phyloP scores from a whole-genome alignment of 2,888 invertebrate species.

The Lottia scabra region DNA sequence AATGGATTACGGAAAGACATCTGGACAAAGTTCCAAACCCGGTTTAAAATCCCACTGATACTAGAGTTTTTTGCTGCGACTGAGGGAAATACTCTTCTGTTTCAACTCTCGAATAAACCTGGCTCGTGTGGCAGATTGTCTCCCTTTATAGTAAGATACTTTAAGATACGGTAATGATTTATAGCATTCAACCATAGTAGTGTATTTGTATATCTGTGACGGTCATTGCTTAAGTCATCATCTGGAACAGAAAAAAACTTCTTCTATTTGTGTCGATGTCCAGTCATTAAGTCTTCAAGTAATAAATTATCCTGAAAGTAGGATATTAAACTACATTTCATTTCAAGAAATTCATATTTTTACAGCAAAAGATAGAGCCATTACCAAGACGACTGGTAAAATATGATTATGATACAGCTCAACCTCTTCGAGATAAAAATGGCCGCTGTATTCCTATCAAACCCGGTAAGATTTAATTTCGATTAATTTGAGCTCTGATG shows the following conservation, averaged over 20 bases:
- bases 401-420: constrained; percentile 96
- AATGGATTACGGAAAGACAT: constrained; percentile 94
- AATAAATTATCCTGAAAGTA: too few relatives aligned
- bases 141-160: constrained; percentile 47
- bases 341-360: not conserved
- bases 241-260: too few relatives aligned
- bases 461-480: constrained; percentile 38
- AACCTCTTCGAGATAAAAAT: constrained; percentile 86
- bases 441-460: constrained; percentile 52
- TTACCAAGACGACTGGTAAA: constrained; percentile 73
- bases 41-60: constrained; percentile 86
- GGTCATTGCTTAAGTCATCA: too few relatives aligned
- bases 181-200: too few relatives aligned
- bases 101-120: constrained; percentile 84
- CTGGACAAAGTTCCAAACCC: constrained; percentile 87
- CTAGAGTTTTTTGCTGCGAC: constrained; percentile 96
- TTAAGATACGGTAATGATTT: too few relatives aligned
- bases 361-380: constrained; percentile 33
- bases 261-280: too few relatives aligned
- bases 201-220: too few relatives aligned
- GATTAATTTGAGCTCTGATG: too few relatives aligned
- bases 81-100: constrained; percentile 95
- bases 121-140: constrained; percentile 57
- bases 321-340: not conserved
- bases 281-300: too few relatives aligned